phyloP scores from a whole-genome alignment of 1,140 invertebrate species.

The Drosophila hydei region DNA sequence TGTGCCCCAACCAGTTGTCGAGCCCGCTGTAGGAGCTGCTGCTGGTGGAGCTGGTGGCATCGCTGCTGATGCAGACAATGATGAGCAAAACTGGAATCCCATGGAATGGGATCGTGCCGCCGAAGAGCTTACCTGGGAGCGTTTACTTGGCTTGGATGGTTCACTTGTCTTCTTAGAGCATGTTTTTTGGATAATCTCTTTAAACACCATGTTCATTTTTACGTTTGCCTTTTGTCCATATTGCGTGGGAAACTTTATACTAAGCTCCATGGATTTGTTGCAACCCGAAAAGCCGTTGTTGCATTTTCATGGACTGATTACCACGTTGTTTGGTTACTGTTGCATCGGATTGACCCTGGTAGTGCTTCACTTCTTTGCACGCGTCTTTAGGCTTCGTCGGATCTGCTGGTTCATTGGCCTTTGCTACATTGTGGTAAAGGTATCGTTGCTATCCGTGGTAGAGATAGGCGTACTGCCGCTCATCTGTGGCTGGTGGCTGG shows the following conservation, averaged over 20 bases:
- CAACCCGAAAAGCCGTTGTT: constrained; percentile 89
- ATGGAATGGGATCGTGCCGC: constrained; percentile 99
- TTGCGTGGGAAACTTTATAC: constrained; percentile 95
- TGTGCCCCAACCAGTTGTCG: constrained; percentile 14
- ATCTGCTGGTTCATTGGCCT: constrained; percentile 95
- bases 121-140: constrained; percentile 99
- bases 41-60: constrained; percentile 82
- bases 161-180: constrained; percentile 98
- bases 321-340: constrained; percentile 96
- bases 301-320: constrained; percentile 96
- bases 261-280: constrained; percentile 90
- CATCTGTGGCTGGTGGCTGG: constrained; percentile 99
- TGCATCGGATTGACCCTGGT: constrained; percentile 94
- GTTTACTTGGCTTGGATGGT: constrained; percentile 97
- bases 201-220: constrained; percentile 98
- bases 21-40: constrained; percentile 16
- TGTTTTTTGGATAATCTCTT: constrained; percentile 99
- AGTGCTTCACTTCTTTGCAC: constrained; percentile 91
- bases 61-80: constrained; percentile 83
- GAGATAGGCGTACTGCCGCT: constrained; percentile 98
- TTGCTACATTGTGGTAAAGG: constrained; percentile 98
- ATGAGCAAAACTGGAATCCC: constrained; percentile 98
- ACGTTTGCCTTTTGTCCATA: constrained; percentile 98
- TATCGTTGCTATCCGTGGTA: constrained; percentile 95
- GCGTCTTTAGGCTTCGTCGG: constrained; percentile 90